phyloP scores from a whole-genome alignment of 2,888 invertebrate genomes.

The Oscheius myriophilus region DNA sequence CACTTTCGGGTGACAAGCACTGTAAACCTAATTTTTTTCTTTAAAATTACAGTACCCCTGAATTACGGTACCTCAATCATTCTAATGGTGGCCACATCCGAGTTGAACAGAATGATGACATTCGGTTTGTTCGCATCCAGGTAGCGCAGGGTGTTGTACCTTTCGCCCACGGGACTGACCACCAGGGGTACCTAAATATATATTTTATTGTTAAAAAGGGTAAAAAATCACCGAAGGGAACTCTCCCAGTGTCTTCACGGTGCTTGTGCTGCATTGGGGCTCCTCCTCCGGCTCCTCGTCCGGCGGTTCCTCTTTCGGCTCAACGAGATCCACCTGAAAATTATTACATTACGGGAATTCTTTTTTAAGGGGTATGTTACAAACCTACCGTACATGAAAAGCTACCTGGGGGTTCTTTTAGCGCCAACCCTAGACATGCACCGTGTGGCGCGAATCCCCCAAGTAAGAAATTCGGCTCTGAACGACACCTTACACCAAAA shows the following conservation, averaged over 20 bases:
- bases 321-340: constrained; percentile 21
- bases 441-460: too few relatives aligned
- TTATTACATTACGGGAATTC: not conserved
- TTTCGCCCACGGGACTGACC: constrained; percentile 42
- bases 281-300: constrained; percentile 19
- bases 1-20: constrained; percentile 18
- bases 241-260: not conserved
- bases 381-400: too few relatives aligned
- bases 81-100: constrained; percentile 85
- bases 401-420: too few relatives aligned
- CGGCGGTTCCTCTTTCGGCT: constrained; percentile 26
- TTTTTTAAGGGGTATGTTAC: too few relatives aligned
- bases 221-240: not conserved
- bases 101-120: constrained; percentile 88
- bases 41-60: not conserved
- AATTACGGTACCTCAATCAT: constrained; percentile 82
- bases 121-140: constrained; percentile 76
- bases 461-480: too few relatives aligned
- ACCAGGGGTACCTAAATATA: constrained; percentile 36
- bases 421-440: too few relatives aligned
- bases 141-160: constrained; percentile 75
- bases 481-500: too few relatives aligned
- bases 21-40: constrained; percentile 14
- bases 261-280: constrained; percentile 2
- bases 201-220: not conserved